These are phyloP conservation scores for Collichthys lucidus DNA, from an alignment of 2,113 vertebrate genomes.

Conservation along the genomic window DNA sequence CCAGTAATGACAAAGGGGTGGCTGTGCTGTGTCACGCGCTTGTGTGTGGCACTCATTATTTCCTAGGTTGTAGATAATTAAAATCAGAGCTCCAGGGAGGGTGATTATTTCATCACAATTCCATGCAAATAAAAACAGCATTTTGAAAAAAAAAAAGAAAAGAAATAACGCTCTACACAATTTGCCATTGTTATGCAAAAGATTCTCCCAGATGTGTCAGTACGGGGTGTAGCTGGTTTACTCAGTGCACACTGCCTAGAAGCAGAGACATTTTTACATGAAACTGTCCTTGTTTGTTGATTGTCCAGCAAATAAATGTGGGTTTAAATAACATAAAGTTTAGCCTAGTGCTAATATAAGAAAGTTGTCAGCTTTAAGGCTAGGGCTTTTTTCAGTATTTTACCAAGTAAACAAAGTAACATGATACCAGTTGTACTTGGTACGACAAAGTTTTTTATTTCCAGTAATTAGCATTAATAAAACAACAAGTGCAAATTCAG, in stretches of 20 bases:
- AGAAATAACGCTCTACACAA: background rate
- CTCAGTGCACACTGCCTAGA: background rate
- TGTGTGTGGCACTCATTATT: conserved; percentile 29
- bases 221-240: background rate
- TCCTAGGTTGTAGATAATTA: conserved; percentile 37
- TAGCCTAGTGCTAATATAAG: background rate
- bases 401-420: background rate
- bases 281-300: too few species aligned
- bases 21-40: background rate
- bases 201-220: conserved; percentile 11
- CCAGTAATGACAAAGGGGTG: background rate
- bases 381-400: background rate
- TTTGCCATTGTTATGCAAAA: conserved; percentile 31
- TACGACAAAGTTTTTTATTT: too few species aligned
- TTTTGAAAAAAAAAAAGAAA: background rate
- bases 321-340: background rate
- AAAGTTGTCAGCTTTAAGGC: background rate
- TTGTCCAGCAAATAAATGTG: background rate
- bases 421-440: too few species aligned
- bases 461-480: too few species aligned
- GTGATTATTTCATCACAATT: conserved; percentile 50
- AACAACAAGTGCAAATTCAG: too few species aligned
- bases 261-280: background rate
- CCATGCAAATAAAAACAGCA: conserved; percentile 29
- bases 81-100: conserved; percentile 33